phyloP scores from a whole-genome alignment of 2,888 invertebrate genomes.

The Dermolepida albohirtum region DNA sequence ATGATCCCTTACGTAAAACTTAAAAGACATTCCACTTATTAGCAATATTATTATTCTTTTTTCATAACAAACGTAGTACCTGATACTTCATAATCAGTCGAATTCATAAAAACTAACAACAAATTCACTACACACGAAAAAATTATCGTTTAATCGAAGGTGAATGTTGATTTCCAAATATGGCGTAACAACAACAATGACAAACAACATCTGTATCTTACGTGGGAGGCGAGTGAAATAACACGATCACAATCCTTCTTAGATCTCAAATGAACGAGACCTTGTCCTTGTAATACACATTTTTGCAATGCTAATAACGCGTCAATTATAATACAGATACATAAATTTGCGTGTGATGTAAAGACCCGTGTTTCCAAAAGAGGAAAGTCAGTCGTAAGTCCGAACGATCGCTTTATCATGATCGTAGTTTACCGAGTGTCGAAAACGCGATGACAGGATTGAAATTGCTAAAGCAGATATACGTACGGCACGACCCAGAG shows the following conservation, averaged over 20 bases:
- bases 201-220: slow-evolving; percentile 10
- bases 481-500: too few relatives aligned
- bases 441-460: too few relatives aligned
- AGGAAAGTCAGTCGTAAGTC: slow-evolving; percentile 2
- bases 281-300: slow-evolving; percentile 34
- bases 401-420: too few relatives aligned
- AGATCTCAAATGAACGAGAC: not conserved
- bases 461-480: too few relatives aligned
- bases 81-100: too few relatives aligned
- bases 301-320: slow-evolving; percentile 6
- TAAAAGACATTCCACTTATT: too few relatives aligned
- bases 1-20: too few relatives aligned
- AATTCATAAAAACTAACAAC: slow-evolving; percentile 2
- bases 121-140: slow-evolving; percentile 16
- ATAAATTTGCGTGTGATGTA: slow-evolving; percentile 18
- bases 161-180: slow-evolving; percentile 31
- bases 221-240: slow-evolving; percentile 24
- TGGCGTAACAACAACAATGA: slow-evolving; percentile 14
- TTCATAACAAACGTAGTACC: too few relatives aligned
- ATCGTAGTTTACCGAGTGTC: too few relatives aligned
- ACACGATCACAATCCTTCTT: slow-evolving; percentile 26
- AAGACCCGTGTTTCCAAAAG: slow-evolving; percentile 20
- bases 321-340: not conserved
- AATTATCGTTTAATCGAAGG: slow-evolving; percentile 24
- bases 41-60: too few relatives aligned